Evolutionary conservation across 2,888 invertebrate genomes (phyloP), one percentile per base, ranked within the genome.

Genomic region (Lepas anatifera): DNA sequence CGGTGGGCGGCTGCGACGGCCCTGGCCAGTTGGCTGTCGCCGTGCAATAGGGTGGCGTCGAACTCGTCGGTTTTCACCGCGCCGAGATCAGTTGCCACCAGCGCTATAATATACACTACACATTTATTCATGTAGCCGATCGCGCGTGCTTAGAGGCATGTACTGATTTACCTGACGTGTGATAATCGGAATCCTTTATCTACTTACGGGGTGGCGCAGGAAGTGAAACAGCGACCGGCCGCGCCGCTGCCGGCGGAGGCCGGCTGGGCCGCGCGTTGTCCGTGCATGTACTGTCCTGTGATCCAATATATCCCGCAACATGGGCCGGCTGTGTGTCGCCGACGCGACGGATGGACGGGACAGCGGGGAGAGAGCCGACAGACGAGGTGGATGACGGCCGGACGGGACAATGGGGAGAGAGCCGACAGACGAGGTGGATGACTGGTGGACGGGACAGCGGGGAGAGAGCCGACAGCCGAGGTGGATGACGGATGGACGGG

Each of bases 121-220:
- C 4, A 52, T 29, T n/a, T n/a, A n/a, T n/a, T n/a, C n/a, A n/a
- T n/a, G n/a, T n/a, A n/a, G n/a, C n/a, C n/a, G n/a, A n/a, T n/a
- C n/a, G n/a, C n/a, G n/a, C n/a, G n/a, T n/a, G n/a, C n/a, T n/a
- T n/a, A n/a, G n/a, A n/a, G n/a, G n/a, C n/a, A 13, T 10, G 41
- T 4, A 41, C 16, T 41, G 41, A 41, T 2, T 41, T 41, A 41
- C 58, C 32, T 35, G 58, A 58, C 35, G 58, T 58, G 58, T 58
- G 58, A 58, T 58, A 58, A 29, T 29, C 35, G 58, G 16, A 58
- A 58, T 52, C 32, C 32, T 58, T 58, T 58, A 58, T 58, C 58
- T 58, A 58, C 58, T 35, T 58, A 58, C 32, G 8, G 32, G n/a
- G n/a, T n/a, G 46, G 46, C 46, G 46, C 13, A 7, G 46, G 46